A percentile compares a stretch with the other conserved stretches of the same genome.
These are phyloP conservation scores for Drosophila villosipedis DNA, from an alignment of 2,888 invertebrate genomes.

Conservation along the genomic window DNA sequence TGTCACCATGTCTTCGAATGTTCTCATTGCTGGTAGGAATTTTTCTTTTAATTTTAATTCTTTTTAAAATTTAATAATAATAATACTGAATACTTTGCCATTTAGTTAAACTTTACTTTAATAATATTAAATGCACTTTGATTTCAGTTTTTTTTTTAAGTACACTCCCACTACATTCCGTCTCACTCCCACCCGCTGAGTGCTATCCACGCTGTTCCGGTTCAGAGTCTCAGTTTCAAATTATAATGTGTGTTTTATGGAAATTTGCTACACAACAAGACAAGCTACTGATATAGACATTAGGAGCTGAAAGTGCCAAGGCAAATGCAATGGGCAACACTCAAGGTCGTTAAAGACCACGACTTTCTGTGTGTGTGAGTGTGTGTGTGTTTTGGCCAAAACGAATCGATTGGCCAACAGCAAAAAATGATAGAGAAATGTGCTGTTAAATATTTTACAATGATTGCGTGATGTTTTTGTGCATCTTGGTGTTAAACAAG, in stretches of 20 bases:
- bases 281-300: constrained; percentile 65
- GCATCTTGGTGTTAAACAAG: constrained; percentile 28
- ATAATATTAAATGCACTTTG: not conserved
- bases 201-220: constrained; percentile 1
- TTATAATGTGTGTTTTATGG: constrained; percentile 21
- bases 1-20: not conserved
- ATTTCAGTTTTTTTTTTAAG: not conserved
- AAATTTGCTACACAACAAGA: constrained; percentile 53
- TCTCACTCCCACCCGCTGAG: not conserved
- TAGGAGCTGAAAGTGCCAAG: constrained; percentile 12
- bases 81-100: not conserved
- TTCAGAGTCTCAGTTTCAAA: constrained; percentile 1
- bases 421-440: constrained; percentile 11
- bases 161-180: not conserved
- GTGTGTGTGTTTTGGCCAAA: constrained; percentile 53
- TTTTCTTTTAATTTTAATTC: not conserved
- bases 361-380: constrained; percentile 22
- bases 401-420: constrained; percentile 67
- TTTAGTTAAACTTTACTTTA: not conserved
- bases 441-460: constrained; percentile 37
- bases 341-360: constrained; percentile 65
- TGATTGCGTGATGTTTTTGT: constrained; percentile 23
- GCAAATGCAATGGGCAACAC: constrained; percentile 45
- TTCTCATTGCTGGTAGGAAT: not conserved
- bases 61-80: not conserved